Percentiles rank a stretch among this genome's conserved stretches.
phyloP scores from a whole-genome alignment of 2,113 vertebrate species.

The Colinus virginianus region DNA sequence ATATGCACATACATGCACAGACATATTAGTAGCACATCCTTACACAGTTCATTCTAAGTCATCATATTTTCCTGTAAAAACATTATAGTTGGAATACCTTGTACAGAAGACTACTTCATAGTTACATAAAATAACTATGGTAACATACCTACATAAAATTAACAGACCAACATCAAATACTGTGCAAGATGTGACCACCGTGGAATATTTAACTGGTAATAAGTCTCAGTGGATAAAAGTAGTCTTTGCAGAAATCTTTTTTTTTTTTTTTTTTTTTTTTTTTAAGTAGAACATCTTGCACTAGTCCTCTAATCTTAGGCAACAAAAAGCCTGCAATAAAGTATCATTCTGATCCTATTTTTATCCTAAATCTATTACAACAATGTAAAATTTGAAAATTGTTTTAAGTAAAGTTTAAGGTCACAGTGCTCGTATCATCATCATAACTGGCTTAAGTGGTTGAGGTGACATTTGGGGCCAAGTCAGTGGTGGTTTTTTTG shows the following conservation, averaged over 20 bases:
- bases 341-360: background rate
- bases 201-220: background rate
- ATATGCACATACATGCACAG: rapidly evolving
- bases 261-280: background rate
- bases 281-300: background rate
- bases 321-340: rapidly evolving
- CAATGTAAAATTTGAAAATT: background rate
- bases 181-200: background rate
- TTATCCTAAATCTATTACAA: background rate
- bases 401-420: background rate
- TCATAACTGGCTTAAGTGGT: background rate
- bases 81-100: background rate
- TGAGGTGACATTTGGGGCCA: background rate
- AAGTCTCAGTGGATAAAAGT: background rate
- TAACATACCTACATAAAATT: background rate
- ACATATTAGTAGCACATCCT: rapidly evolving
- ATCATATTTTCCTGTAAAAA: background rate
- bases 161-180: background rate
- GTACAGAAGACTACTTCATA: background rate
- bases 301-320: background rate
- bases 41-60: background rate
- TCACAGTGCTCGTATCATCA: background rate
- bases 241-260: background rate
- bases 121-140: background rate
- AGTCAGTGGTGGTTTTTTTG: background rate